These are phyloP conservation scores for Mystacornis crossleyi DNA, from an alignment of 2,113 vertebrate genomes.

Conservation along the genomic window DNA sequence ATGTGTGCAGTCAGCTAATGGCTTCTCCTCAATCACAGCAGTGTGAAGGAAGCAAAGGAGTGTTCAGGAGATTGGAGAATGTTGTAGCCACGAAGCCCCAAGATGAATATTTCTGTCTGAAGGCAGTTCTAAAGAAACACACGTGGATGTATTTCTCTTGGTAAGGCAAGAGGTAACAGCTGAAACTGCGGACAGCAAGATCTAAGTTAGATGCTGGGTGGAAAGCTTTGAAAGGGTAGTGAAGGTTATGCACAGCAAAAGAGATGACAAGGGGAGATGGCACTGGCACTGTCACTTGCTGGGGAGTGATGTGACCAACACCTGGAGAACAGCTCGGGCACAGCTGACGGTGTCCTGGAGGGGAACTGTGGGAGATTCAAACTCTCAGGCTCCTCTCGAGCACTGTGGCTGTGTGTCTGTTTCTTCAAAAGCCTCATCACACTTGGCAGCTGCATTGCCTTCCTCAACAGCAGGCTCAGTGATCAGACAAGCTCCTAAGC, in stretches of 20 bases:
- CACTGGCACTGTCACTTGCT: neutral
- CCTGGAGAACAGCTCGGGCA: neutral
- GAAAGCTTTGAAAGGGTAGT: neutral
- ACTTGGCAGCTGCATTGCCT: neutral
- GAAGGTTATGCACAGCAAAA: neutral
- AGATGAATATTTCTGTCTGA: neutral
- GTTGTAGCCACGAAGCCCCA: neutral
- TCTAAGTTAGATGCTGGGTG: neutral
- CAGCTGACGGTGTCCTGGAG: fast-evolving
- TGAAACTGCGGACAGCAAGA: neutral
- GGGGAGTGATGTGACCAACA: neutral
- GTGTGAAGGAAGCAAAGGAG: neutral
- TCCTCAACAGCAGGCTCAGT: neutral
- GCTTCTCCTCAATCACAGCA: neutral
- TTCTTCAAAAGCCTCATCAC: neutral
- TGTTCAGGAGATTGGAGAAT: neutral
- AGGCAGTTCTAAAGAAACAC: neutral
- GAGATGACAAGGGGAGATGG: neutral
- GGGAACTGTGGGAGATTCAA: fast-evolving
- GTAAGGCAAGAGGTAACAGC: neutral
- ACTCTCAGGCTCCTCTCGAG: neutral
- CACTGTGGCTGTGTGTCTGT: neutral
- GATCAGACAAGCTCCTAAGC: neutral
- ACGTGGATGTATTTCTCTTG: fast-evolving
- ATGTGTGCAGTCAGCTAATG: neutral